A percentile compares a stretch with the other conserved stretches of the same genome.
These are phyloP conservation scores for Drosophila watanabei DNA, from an alignment of 1,140 invertebrate species.

Conservation along the genomic window DNA sequence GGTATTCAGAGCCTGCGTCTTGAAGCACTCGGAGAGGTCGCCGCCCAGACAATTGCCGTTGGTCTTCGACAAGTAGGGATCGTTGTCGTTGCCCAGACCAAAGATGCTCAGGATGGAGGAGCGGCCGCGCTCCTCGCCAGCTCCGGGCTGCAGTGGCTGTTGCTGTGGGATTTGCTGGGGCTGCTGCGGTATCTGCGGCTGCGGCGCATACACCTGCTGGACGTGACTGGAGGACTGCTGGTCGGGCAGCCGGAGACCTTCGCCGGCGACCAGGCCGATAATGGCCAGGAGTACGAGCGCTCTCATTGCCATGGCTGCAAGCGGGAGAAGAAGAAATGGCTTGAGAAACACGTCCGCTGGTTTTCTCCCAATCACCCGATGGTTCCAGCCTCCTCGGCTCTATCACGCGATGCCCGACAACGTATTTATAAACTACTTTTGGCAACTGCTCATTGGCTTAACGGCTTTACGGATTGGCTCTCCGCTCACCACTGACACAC, in stretches of 20 bases:
- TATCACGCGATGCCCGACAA: conserved; percentile 23
- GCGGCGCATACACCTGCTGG: conserved; percentile 74
- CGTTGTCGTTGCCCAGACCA: conserved; percentile 89
- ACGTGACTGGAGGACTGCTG: conserved; percentile 86
- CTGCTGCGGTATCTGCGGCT: conserved; percentile 57
- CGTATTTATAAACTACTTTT: conserved; percentile 31
- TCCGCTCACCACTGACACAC: conserved; percentile 60
- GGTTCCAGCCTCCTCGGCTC: conserved; percentile 27
- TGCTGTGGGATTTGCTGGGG: conserved; percentile 65
- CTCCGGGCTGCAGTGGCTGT: conserved; percentile 50
- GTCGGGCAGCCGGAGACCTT: conserved; percentile 87
- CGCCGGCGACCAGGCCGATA: conserved; percentile 85
- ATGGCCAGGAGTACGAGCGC: conserved; percentile 58
- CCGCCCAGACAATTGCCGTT: conserved; percentile 91
- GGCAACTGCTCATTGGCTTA: conserved; percentile 58
- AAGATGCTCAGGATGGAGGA: conserved; percentile 90
- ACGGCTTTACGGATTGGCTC: conserved; percentile 48
- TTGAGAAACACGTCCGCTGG: conserved; percentile 43
- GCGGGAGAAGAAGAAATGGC: conserved; percentile 38
- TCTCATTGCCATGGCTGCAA: conserved; percentile 73
- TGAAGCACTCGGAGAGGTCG: conserved; percentile 93
- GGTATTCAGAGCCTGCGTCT: conserved; percentile 90
- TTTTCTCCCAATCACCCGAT: conserved; percentile 60
- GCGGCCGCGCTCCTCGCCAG: conserved; percentile 70
- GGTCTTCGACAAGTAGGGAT: conserved; percentile 90